Conservation (phyloP, 1,140 invertebrate species). For the Heliothis subflexa region DNA sequence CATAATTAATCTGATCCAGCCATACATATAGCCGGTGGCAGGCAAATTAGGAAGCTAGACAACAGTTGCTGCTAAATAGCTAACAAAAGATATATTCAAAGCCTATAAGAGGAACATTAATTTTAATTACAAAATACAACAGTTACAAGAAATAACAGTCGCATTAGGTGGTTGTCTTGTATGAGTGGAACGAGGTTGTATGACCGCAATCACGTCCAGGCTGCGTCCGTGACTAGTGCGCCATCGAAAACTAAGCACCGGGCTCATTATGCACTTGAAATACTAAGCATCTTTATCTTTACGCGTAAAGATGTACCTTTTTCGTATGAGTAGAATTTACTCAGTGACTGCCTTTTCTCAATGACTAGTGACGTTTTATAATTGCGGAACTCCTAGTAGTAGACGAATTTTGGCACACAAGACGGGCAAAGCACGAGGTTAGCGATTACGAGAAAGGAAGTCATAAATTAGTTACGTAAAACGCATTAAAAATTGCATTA, state of each 20-base stretch:
- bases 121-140: conserved; percentile 40
- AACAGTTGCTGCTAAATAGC: neutral
- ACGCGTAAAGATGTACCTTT: too few relatives aligned
- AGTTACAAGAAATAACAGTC: conserved; percentile 42
- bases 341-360: too few relatives aligned
- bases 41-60: neutral
- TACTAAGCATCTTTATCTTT: conserved; percentile 1
- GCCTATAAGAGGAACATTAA: conserved; percentile 15
- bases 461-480: too few relatives aligned
- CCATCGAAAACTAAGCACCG: neutral
- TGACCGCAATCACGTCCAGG: conserved; percentile 56
- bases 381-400: too few relatives aligned
- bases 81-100: neutral
- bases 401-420: too few relatives aligned
- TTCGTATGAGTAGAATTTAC: too few relatives aligned
- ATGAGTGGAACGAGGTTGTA: conserved; percentile 44
- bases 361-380: too few relatives aligned
- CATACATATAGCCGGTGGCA: too few relatives aligned
- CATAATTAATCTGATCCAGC: too few relatives aligned
- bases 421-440: too few relatives aligned
- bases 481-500: too few relatives aligned
- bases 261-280: conserved; percentile 3
- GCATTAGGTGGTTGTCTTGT: conserved; percentile 14
- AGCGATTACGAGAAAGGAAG: too few relatives aligned
- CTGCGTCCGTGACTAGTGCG: conserved; percentile 38